Evolutionary conservation across 2,888 invertebrate species (phyloP).

Genomic region (Philhelius pedissequus): DNA sequence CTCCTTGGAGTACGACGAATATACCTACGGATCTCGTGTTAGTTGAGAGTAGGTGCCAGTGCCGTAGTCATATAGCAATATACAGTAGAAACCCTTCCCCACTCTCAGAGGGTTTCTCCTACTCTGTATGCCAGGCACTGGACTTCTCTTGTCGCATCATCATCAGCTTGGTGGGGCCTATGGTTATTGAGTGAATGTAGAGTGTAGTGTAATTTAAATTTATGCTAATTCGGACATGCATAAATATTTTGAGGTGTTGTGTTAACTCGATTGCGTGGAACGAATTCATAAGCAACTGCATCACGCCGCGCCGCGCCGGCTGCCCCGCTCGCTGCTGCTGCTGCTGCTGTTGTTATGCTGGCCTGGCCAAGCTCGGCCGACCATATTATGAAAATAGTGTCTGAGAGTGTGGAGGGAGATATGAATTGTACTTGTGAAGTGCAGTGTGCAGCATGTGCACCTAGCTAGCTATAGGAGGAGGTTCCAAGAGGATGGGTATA

Average conservation of each 20-base stretch:
- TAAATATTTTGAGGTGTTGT: slow-evolving; percentile 69
- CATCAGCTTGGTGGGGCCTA: slow-evolving; percentile 8
- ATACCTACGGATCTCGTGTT: not conserved
- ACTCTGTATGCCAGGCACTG: no score
- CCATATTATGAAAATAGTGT: slow-evolving; percentile 1
- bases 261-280: slow-evolving; percentile 68
- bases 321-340: no score
- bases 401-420: not conserved
- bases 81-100: no score
- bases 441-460: not conserved
- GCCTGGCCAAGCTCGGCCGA: not conserved
- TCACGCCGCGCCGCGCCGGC: no score
- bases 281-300: slow-evolving; percentile 60
- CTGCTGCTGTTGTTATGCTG: not conserved
- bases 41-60: not conserved
- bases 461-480: slow-evolving; percentile 17
- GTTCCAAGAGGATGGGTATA: slow-evolving; percentile 24
- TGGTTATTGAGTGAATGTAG: slow-evolving; percentile 55
- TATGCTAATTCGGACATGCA: slow-evolving; percentile 67
- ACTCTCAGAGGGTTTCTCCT: not conserved
- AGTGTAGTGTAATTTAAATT: slow-evolving; percentile 67
- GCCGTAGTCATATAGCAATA: not conserved
- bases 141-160: slow-evolving; percentile 43
- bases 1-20: not conserved
- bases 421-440: not conserved